Evolutionary conservation across 2,797 vertebrate species (phyloP), one percentile per base, ranked within the genome.

Genomic region (Poeciliopsis presidionis): DNA sequence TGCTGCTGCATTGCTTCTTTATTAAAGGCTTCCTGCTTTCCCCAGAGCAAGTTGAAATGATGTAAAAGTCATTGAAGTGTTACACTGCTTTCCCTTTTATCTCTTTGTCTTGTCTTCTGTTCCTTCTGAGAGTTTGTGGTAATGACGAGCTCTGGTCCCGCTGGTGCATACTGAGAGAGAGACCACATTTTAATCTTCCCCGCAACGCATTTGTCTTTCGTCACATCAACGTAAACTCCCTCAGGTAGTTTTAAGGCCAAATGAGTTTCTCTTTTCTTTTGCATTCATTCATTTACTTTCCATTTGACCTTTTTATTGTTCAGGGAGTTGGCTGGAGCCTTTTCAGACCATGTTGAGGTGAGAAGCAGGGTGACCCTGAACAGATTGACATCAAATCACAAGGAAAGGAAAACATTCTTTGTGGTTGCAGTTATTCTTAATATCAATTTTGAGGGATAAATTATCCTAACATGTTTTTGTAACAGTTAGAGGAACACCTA

Each of bases 11-110:
- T 18, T 71, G 22, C 6, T 53, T 83, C 65, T 84, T 75, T 5
- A 69, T 80, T 36, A 69, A 70, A 79, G 69, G 74, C 49, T 75
- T 25, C 13, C 47, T 33, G 57, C 45, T 47, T 75, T 74, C 47
- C 74, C 59, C 45, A 71, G 71, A 89, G 80, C 53, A 81, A 78
- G 39, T 51, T 47, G 65, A 73, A 84, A 79, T 87, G 83, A 89
- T 88, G 88, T 80, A 89, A 89, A 87, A 79, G 72, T 80, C 74
- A 78, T 41, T 85, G 74, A 86, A 89, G 85, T 82, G 77, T 88
- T 90, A 30, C 84, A 63, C 71, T 22, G 20, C 69, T 77, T 76
- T 78, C 57, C 36, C 33, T 85, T 88, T 87, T 81, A 79, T 82
- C 78, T 77, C 61, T 57, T 53, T 13, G 53, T 74, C 78, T 86